phyloP scores from a whole-genome alignment of 2,888 invertebrate species.

The Mechanitis mazaeus region DNA sequence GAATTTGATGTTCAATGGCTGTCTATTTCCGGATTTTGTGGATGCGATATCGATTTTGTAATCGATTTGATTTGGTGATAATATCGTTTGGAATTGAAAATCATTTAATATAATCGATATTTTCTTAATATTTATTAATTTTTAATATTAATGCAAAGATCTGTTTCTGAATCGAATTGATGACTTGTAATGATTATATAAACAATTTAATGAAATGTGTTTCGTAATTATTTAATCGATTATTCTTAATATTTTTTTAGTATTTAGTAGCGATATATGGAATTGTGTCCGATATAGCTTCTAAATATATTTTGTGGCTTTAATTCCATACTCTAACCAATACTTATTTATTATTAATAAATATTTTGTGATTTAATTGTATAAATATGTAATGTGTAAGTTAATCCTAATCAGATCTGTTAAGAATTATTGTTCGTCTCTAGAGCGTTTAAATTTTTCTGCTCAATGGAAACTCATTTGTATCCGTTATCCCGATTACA shows the following conservation, averaged over 20 bases:
- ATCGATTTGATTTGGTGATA: slow-evolving; percentile 25
- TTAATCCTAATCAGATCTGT: background rate
- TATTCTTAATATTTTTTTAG: slow-evolving; percentile 14
- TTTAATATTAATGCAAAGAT: slow-evolving; percentile 36
- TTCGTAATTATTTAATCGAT: background rate
- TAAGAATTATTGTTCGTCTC: background rate
- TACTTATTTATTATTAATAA: slow-evolving; percentile 25
- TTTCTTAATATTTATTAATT: slow-evolving; percentile 62
- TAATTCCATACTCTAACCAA: slow-evolving; percentile 38
- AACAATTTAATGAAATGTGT: slow-evolving; percentile 2
- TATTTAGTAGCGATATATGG: slow-evolving; percentile 30
- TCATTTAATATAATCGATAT: slow-evolving; percentile 58
- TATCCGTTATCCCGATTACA: background rate
- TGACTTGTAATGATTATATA: slow-evolving; percentile 7
- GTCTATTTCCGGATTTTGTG: background rate
- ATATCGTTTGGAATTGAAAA: slow-evolving; percentile 63
- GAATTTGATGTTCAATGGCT: slow-evolving; percentile 38
- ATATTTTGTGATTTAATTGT: slow-evolving; percentile 15
- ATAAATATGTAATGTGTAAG: slow-evolving; percentile 3
- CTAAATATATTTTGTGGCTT: slow-evolving; percentile 47
- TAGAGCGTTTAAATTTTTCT: background rate
- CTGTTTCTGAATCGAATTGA: slow-evolving; percentile 20
- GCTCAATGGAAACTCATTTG: background rate
- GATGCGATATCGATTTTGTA: slow-evolving; percentile 10
- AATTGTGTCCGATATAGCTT: slow-evolving; percentile 29